A percentile compares a stretch with the other conserved stretches of the same genome.
These are phyloP conservation scores for Drosophila emarginata DNA, from an alignment of 2,888 invertebrate genomes.

Conservation along the genomic window DNA sequence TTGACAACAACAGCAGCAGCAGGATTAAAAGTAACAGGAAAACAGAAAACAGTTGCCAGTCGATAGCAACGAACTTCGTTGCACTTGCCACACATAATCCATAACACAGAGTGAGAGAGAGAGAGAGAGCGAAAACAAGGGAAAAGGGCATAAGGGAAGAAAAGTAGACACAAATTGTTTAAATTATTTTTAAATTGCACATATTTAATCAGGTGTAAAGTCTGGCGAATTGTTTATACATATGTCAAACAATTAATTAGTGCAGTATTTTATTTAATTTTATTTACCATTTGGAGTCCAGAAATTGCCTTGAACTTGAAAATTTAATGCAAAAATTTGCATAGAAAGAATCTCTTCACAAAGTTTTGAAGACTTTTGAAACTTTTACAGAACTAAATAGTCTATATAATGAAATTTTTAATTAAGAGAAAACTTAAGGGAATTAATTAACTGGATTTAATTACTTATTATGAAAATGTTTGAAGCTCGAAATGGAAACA, in stretches of 20 bases:
- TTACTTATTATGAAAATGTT: too few relatives aligned
- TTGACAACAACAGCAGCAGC: background rate
- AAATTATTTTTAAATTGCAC: slow-evolving; percentile 60
- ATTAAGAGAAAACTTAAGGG: too few relatives aligned
- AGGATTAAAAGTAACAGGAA: slow-evolving; percentile 2
- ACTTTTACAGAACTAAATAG: too few relatives aligned
- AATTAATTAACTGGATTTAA: too few relatives aligned
- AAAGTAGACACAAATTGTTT: slow-evolving; percentile 8
- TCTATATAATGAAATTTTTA: too few relatives aligned
- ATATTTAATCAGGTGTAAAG: slow-evolving; percentile 67
- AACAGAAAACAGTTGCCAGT: slow-evolving; percentile 1
- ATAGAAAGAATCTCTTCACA: background rate
- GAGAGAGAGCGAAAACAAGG: background rate
- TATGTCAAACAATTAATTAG: slow-evolving; percentile 44
- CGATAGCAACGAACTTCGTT: background rate
- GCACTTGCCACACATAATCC: slow-evolving; percentile 1
- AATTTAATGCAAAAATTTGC: background rate
- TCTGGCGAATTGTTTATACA: slow-evolving; percentile 34
- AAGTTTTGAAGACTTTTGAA: too few relatives aligned
- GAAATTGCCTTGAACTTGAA: background rate
- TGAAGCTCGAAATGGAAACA: too few relatives aligned
- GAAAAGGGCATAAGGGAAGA: background rate
- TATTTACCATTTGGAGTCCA: background rate
- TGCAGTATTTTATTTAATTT: slow-evolving; percentile 11
- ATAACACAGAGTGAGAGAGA: background rate